Base-by-base conservation (phyloP, 1,140 invertebrate genomes). In the Chrysoperla carnea region DNA sequence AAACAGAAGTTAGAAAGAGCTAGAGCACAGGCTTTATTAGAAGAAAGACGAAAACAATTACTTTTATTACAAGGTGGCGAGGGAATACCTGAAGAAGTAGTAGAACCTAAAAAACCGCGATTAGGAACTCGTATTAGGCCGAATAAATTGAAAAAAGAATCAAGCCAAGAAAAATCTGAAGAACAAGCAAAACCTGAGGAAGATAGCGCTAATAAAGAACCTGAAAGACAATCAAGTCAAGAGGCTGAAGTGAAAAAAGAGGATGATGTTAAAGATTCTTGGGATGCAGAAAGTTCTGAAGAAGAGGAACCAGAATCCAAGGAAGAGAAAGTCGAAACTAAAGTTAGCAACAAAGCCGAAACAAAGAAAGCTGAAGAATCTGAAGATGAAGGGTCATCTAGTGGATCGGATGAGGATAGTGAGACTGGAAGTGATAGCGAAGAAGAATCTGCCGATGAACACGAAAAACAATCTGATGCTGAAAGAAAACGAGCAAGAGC, bases 1-100 rank as follows among this genome's bases (percentile, higher is more conserved):
- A 93, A 93, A 62, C 90, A 98, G 56, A 90, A 87, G 56, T 81
- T 87, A 50, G 88, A 91, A 49, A 73, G 81, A 46, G 83, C 84
- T 1, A 69, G 88, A 49, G 84, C 87, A 2, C 81, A 90, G 59
- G 84, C 84, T 33, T 76, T 91, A 67, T 64, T 97, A 36, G 85
- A 94, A 44, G 78, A 81, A 4, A 64, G 92, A 29, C 88, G 88
- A 64, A 84, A 82, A 27, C 81, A 89, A 61, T 23, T 23, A 23
- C 17, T 23, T 2, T 23, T 23, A 23, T 23, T 23, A 23, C 17
- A 23, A 23, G 17, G 17, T 23, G 17, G 17, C 5, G 17, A 23
- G 17, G 88, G 88, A 31, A 58, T 81, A 11, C 63, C 68, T 48
- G 49, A 75, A 41, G 70, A 70, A 5, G 83, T 84, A 53, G 69